phyloP scores from a whole-genome alignment of 2,797 vertebrate species.

The Columba guinea region DNA sequence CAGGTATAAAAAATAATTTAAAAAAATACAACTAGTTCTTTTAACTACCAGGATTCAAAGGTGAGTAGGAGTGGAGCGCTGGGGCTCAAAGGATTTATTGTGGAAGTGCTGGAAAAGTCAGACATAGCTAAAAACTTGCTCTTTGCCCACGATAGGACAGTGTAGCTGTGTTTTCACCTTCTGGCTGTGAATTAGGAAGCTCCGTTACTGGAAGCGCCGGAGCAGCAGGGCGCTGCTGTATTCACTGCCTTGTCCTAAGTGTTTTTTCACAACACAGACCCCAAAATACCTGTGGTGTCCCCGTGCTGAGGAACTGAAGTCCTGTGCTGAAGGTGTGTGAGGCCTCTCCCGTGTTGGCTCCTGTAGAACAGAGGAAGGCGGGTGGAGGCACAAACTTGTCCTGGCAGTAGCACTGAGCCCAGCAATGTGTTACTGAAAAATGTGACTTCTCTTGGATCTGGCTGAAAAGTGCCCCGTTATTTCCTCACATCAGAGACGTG shows the following conservation, averaged over 20 bases:
- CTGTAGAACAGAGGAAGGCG: not conserved
- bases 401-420: too few species aligned
- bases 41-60: fast-evolving
- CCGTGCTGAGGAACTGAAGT: fast-evolving
- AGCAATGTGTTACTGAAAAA: too few species aligned
- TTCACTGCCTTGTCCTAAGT: not conserved
- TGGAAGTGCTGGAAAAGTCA: not conserved
- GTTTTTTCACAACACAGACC: not conserved
- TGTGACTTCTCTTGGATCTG: not conserved
- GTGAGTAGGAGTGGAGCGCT: not conserved
- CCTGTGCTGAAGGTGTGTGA: fast-evolving
- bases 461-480: too few species aligned
- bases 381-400: not conserved
- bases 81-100: not conserved
- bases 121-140: fast-evolving
- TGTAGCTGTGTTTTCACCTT: not conserved
- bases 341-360: fast-evolving
- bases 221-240: not conserved
- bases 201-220: fast-evolving
- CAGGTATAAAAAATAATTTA: fast-evolving
- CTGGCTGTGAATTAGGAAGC: not conserved
- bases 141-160: not conserved
- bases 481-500: not conserved
- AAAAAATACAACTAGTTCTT: not conserved
- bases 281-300: fast-evolving